Conservation (phyloP, 2,888 invertebrate species). For the Digitonthophagus gazella region DNA sequence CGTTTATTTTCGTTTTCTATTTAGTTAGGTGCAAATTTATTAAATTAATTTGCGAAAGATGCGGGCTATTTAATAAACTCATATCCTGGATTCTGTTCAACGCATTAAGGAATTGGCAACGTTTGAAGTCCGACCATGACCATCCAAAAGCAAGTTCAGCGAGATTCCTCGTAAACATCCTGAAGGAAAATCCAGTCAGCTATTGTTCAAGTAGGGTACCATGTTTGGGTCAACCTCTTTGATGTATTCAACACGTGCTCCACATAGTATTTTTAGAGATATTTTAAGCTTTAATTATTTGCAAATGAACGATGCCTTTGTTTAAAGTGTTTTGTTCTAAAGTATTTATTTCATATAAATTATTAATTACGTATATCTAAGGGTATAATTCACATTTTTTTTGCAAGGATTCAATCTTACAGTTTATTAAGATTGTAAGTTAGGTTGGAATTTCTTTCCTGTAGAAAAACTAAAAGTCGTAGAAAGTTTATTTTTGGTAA, state of each 20-base stretch:
- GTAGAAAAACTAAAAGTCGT: too few species aligned
- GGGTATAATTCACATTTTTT: background rate
- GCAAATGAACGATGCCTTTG: background rate
- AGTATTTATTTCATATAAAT: background rate
- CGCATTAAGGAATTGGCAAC: background rate
- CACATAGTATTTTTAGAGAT: background rate
- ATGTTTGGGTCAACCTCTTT: background rate
- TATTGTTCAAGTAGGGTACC: background rate
- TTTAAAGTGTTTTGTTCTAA: background rate
- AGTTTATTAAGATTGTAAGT: too few species aligned
- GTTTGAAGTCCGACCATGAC: background rate
- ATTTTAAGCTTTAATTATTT: background rate
- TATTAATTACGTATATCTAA: too few species aligned
- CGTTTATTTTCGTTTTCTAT: background rate
- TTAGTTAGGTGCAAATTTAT: background rate
- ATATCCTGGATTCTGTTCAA: background rate
- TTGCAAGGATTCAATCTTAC: background rate
- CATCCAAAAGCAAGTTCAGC: background rate
- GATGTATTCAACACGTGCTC: background rate
- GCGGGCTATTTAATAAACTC: too few species aligned
- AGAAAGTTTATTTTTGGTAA: too few species aligned
- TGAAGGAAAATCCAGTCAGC: too few species aligned
- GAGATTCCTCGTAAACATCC: background rate
- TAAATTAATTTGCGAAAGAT: background rate
- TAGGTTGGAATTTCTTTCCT: too few species aligned